A percentile compares a stretch with the other conserved stretches of the same genome.
Evolutionary conservation across 2,888 invertebrate species (phyloP).

Genomic region (Bedellia somnulentella): DNA sequence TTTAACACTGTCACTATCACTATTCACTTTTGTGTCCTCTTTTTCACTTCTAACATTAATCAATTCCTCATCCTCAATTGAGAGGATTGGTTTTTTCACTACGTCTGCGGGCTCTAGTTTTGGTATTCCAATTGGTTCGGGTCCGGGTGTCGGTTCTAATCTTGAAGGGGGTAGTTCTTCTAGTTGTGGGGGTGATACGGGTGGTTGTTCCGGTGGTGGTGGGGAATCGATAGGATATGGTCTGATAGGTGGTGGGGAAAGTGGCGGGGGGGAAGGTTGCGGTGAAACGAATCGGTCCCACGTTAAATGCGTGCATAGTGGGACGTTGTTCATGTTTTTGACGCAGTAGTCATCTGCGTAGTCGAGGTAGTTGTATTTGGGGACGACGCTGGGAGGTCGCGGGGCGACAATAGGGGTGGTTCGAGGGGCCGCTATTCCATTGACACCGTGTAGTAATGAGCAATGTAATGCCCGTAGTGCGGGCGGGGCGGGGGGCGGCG

Average conservation of each 20-base stretch:
- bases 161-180: too few relatives aligned
- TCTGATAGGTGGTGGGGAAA: constrained; percentile 27
- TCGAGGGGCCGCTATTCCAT: constrained; percentile 57
- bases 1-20: constrained; percentile 6
- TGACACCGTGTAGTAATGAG: constrained; percentile 57
- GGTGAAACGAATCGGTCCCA: constrained; percentile 39
- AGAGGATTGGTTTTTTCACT: constrained; percentile 29
- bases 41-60: too few relatives aligned
- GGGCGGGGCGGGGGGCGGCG: constrained; percentile 36
- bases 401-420: constrained; percentile 39
- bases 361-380: constrained; percentile 48
- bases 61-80: constrained; percentile 21
- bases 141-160: too few relatives aligned
- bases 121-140: constrained; percentile 18
- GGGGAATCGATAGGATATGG: constrained; percentile 27
- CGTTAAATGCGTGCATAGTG: constrained; percentile 30
- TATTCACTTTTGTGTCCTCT: constrained; percentile 8
- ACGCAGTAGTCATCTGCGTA: constrained; percentile 48
- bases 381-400: constrained; percentile 35
- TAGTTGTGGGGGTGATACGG: too few relatives aligned
- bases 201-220: constrained; percentile 7
- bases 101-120: constrained; percentile 31
- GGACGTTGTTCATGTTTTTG: constrained; percentile 37
- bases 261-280: constrained; percentile 33
- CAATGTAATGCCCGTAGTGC: constrained; percentile 59